Percentiles rank a stretch among this genome's conserved stretches.
phyloP scores from a whole-genome alignment of 2,888 invertebrate genomes.

The Hermodice carunculata region DNA sequence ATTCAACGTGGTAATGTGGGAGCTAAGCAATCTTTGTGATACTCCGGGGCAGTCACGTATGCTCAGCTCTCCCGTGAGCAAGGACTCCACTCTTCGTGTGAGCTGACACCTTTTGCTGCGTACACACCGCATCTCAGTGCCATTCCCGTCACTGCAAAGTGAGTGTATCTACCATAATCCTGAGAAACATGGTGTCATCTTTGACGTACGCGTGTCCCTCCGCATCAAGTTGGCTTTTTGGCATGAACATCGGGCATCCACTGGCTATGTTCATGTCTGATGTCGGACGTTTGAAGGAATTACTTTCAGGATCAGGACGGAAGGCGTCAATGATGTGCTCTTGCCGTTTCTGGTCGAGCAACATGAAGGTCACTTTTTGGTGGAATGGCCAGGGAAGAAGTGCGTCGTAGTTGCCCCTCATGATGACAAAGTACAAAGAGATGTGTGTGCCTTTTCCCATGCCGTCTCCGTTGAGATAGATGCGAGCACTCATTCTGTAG shows the following conservation, averaged over 20 bases:
- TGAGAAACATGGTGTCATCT: slow-evolving; percentile 60
- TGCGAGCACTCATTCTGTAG: slow-evolving; percentile 63
- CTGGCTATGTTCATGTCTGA: slow-evolving; percentile 69
- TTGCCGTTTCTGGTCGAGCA: slow-evolving; percentile 58
- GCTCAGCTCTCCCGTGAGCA: too few species aligned
- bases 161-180: slow-evolving; percentile 49
- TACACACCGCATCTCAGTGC: too few species aligned
- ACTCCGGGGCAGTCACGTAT: too few species aligned
- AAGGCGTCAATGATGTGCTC: slow-evolving; percentile 67
- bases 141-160: too few species aligned
- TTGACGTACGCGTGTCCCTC: slow-evolving; percentile 51
- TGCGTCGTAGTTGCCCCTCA: slow-evolving; percentile 59
- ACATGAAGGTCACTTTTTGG: slow-evolving; percentile 36
- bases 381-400: slow-evolving; percentile 61
- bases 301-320: slow-evolving; percentile 63
- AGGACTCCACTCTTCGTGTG: too few species aligned
- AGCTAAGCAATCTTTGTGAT: too few species aligned
- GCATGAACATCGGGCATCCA: slow-evolving; percentile 66
- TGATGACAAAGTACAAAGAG: slow-evolving; percentile 67
- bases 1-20: too few species aligned
- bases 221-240: slow-evolving; percentile 33
- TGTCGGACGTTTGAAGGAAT: slow-evolving; percentile 63
- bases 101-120: too few species aligned
- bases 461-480: slow-evolving; percentile 67
- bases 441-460: slow-evolving; percentile 62